phyloP scores from a whole-genome alignment of 1,140 invertebrate genomes.

The Drosophila sucinea region DNA sequence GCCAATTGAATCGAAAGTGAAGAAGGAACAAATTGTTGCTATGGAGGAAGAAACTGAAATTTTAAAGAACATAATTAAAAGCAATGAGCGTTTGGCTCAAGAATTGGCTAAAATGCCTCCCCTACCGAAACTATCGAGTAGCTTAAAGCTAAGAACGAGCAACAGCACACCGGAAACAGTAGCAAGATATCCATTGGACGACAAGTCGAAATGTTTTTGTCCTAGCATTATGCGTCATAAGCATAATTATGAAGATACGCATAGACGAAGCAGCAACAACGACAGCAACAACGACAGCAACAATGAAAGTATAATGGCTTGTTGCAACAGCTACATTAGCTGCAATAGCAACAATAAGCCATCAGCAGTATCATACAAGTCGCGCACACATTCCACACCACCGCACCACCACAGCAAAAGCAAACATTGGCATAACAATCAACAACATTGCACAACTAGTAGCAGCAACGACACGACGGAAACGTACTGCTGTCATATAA shows the following conservation, averaged over 20 bases:
- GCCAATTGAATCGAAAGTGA: slow-evolving; percentile 55
- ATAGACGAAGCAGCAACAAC: slow-evolving; percentile 26
- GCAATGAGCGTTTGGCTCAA: slow-evolving; percentile 69
- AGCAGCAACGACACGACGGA: slow-evolving; percentile 25
- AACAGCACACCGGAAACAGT: slow-evolving; percentile 20
- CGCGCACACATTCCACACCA: slow-evolving; percentile 65
- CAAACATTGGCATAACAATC: slow-evolving; percentile 31
- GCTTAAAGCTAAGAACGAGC: slow-evolving; percentile 44
- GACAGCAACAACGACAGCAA: slow-evolving; percentile 34
- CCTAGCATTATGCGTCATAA: slow-evolving; percentile 72
- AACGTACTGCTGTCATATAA: slow-evolving; percentile 48
- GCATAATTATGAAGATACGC: slow-evolving; percentile 55
- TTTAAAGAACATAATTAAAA: slow-evolving; percentile 69
- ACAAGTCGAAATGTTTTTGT: slow-evolving; percentile 64
- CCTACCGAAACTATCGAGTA: slow-evolving; percentile 57
- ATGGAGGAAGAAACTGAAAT: slow-evolving; percentile 61
- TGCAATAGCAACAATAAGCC: slow-evolving; percentile 28
- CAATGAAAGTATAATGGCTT: slow-evolving; percentile 26
- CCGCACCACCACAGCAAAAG: slow-evolving; percentile 21
- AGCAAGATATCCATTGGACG: slow-evolving; percentile 33
- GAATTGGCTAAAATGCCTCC: slow-evolving; percentile 79
- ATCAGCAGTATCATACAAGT: slow-evolving; percentile 30
- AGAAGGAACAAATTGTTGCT: slow-evolving; percentile 33
- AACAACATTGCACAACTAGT: slow-evolving; percentile 35
- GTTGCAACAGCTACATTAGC: slow-evolving; percentile 40